These are phyloP conservation scores for Philereme vetulata DNA, from an alignment of 2,888 invertebrate species.

Conservation along the genomic window DNA sequence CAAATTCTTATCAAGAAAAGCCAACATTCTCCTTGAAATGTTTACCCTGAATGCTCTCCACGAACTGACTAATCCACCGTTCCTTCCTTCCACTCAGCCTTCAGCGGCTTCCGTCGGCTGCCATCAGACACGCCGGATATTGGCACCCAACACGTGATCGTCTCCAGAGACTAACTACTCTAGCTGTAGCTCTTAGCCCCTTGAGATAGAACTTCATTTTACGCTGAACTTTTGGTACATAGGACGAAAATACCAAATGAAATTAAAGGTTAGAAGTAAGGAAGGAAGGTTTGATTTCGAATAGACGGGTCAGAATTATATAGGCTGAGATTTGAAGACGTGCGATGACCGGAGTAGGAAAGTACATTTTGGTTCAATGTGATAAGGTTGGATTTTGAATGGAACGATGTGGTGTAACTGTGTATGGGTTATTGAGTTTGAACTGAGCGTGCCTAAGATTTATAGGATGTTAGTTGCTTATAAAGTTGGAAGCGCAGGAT, in stretches of 20 bases:
- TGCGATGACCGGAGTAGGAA: not conserved
- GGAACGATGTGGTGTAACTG: not conserved
- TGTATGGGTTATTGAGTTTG: constrained; percentile 28
- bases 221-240: not conserved
- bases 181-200: constrained; percentile 8
- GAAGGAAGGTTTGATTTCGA: constrained; percentile 1
- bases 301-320: not conserved
- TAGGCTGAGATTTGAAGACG: constrained; percentile 1
- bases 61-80: not conserved
- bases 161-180: constrained; percentile 12
- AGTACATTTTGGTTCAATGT: not conserved
- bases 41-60: constrained; percentile 7
- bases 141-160: constrained; percentile 27
- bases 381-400: constrained; percentile 17
- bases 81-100: constrained; percentile 13
- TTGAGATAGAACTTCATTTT: constrained; percentile 14
- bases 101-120: constrained; percentile 17
- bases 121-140: constrained; percentile 23
- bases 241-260: not conserved
- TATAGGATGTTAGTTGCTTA: constrained; percentile 31
- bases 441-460: constrained; percentile 30
- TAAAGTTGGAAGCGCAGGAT: constrained; percentile 32
- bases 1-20: constrained; percentile 11
- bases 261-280: not conserved
- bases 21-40: constrained; percentile 5